Evolutionary conservation across 2,113 vertebrate genomes (phyloP).

Genomic region (Oncorhynchus tshawytscha): DNA sequence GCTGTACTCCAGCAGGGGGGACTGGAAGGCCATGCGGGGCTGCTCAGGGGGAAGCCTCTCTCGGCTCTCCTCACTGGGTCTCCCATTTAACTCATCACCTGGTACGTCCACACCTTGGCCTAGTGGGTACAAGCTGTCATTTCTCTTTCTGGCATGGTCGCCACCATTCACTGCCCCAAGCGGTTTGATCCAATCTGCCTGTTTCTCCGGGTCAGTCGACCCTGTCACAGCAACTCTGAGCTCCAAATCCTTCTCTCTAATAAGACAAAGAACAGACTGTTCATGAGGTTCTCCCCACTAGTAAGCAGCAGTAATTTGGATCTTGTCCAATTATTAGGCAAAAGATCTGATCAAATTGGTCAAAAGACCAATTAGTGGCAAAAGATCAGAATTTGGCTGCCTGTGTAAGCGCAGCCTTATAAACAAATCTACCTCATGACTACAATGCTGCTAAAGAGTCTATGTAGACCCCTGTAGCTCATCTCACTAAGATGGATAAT

Average conservation of each 20-base stretch:
- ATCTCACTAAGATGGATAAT: no score
- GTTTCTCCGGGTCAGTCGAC: conserved; percentile 85
- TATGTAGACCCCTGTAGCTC: no score
- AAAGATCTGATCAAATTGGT: no score
- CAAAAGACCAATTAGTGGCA: no score
- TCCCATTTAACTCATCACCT: neutral
- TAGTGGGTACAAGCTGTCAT: neutral
- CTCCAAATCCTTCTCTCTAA: conserved; percentile 89
- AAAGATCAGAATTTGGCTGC: no score
- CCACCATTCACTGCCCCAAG: neutral
- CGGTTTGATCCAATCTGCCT: conserved; percentile 50
- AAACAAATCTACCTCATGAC: no score
- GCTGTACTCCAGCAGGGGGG: conserved; percentile 73
- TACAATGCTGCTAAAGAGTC: no score
- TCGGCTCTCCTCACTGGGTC: conserved; percentile 21
- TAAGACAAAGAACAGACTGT: neutral
- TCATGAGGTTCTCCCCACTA: neutral
- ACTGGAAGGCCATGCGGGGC: conserved; percentile 82
- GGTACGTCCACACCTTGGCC: conserved; percentile 5
- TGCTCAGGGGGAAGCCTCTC: conserved; percentile 74
- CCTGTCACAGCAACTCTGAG: conserved; percentile 85
- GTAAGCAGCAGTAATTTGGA: neutral
- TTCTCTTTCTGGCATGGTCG: conserved; percentile 11
- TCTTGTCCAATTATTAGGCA: no score
- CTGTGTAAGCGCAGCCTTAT: no score